Base-by-base conservation (phyloP, 2,797 vertebrate species). In the Gymnocypris eckloni region DNA sequence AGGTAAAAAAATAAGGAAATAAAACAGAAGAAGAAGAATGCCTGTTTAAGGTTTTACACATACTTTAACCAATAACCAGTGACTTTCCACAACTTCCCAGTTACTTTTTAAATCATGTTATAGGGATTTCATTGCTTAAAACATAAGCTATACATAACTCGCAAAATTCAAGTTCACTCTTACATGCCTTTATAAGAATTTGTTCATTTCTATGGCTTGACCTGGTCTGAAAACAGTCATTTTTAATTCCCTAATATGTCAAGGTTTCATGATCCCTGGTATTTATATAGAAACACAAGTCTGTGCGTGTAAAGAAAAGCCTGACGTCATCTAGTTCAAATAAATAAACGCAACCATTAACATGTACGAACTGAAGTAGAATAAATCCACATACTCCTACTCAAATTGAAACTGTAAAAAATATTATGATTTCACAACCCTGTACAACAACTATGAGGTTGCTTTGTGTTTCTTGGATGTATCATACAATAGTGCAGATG, bases 231-330 rank as follows among this genome's bases (percentile, higher is more conserved):
- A 54, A 76, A 37, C 16, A 10, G 22, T 22, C 9, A 41, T 25
- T 78, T 41, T 59, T n/a, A 39, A 56, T 77, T 56, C 33, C 33
- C 20, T 39, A n/a, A 41, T 16, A 77, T 39, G 33, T 78, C 20
- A 78, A n/a, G 54, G 54, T 78, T 59, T 41, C 37, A 59, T 41
- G 37, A 59, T 41, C 12, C 13, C 7, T 61, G 22, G 41, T 25
- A 10, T 61, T 79, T 79, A 13, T 16, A 43, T 43, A 39, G 37
- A 79, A 61, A 43, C 37, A 13, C 75, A 79, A 79, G 37, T 52
- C 20, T 54, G 11, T 13, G 50, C 2, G 0, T 54, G 76, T 59
- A 54, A 37, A 52, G 48, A 33, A 75, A 54, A 25, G 13, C 39
- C 39, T 71, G 41, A n/a, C 20, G 2, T 43, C 69, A n/a, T 43